phyloP scores from a whole-genome alignment of 2,888 invertebrate species.

The Athalia cordata region DNA sequence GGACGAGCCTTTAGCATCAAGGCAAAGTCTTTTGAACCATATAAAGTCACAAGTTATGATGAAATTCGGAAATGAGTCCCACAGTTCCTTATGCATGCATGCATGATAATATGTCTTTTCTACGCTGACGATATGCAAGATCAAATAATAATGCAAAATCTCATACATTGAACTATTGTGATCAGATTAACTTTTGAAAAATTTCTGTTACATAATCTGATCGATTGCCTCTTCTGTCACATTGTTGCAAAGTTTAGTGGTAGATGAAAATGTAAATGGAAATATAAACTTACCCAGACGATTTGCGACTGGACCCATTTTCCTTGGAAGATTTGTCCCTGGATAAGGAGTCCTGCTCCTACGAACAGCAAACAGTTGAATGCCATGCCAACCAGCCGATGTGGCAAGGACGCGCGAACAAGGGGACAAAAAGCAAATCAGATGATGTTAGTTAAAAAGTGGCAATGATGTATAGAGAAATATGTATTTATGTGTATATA shows the following conservation, averaged over 20 bases:
- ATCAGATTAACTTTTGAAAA: too few relatives aligned
- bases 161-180: too few relatives aligned
- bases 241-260: conserved; percentile 25
- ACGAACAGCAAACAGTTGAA: conserved; percentile 73
- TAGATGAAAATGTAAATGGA: background rate
- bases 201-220: conserved; percentile 1
- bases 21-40: too few relatives aligned
- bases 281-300: conserved; percentile 75
- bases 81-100: too few relatives aligned
- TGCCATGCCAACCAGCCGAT: conserved; percentile 72
- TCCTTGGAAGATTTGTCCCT: conserved; percentile 76
- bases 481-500: conserved; percentile 39
- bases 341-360: conserved; percentile 71
- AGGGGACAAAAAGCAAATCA: conserved; percentile 72
- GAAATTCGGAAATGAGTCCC: too few relatives aligned
- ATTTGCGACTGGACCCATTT: conserved; percentile 77
- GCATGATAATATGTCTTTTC: too few relatives aligned
- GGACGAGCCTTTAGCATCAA: too few relatives aligned
- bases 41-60: too few relatives aligned
- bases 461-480: conserved; percentile 45
- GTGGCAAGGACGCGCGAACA: conserved; percentile 72
- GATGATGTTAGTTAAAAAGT: conserved; percentile 64
- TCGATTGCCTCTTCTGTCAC: conserved; percentile 35
- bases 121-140: too few relatives aligned
- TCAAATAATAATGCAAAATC: too few relatives aligned